Evolutionary conservation across 1,140 invertebrate genomes (phyloP), one percentile per base, ranked within the genome.

Genomic region (Ladona fulva): DNA sequence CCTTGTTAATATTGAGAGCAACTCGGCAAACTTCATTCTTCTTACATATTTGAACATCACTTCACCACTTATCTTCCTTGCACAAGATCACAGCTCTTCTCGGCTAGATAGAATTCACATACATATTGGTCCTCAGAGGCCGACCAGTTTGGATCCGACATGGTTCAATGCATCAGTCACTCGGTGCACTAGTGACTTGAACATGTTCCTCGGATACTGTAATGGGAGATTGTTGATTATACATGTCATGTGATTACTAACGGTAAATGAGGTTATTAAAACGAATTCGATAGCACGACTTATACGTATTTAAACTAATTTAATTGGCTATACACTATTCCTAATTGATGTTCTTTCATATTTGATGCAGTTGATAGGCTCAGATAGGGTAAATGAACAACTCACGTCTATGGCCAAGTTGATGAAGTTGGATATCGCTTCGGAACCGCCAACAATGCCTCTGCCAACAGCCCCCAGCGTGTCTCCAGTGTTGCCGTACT

Each of bases 401-500:
- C 86, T 87, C 80, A 89, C 88, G 77, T 87, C 85, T 77, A 88
- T 82, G 1, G 87, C 78, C 16, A 80, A 80, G 80, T 88, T 89
- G 42, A 89, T 77, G 44, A 90, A 85, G 80, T 89, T 91, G 5
- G 90, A 89, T 3, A 92, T 76, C 3, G 86, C 86, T 80, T 90
- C 88, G 25, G 88, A 88, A 11, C 89, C 87, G 11, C 83, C 84
- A 0, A 92, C 88, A 0, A 92, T 77, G 3, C 87, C 87, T 80
- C 85, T 86, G 8, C 89, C 89, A 10, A 90, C 81, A 16, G 82
- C 82, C 16, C 86, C 86, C 76, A 89, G 89, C 80, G 88, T 88
- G 78, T 90, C 90, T 0, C 90, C 91, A 16, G 83, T 84, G 80
- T 92, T 92, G 0, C 91, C 91, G 81, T 92, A 92, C 81, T 92